phyloP scores from a whole-genome alignment of 2,797 vertebrate genomes.

The Adelosebastes latens region DNA sequence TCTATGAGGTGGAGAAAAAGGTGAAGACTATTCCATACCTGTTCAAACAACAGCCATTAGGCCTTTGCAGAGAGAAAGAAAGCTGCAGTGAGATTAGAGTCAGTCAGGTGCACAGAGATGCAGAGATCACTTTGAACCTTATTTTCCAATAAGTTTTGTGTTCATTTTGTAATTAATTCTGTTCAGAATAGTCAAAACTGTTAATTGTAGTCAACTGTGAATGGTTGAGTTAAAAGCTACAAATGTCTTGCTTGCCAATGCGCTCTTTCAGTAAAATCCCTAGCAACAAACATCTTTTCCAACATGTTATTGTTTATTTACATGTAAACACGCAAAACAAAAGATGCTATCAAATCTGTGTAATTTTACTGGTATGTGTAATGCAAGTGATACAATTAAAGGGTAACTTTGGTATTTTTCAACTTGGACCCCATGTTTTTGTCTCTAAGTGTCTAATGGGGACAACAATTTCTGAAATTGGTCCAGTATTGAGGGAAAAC shows the following conservation, averaged over 20 bases:
- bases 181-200: neutral
- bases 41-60: constrained; percentile 37
- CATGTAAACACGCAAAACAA: neutral
- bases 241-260: neutral
- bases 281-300: neutral
- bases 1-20: constrained; percentile 33
- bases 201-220: neutral
- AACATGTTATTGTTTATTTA: neutral
- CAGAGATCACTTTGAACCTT: neutral
- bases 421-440: too few species aligned
- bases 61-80: neutral
- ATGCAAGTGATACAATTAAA: neutral
- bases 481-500: too few species aligned
- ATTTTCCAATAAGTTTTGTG: neutral
- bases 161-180: neutral
- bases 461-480: too few species aligned
- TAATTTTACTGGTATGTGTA: neutral
- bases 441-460: too few species aligned
- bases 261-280: neutral
- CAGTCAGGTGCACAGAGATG: neutral
- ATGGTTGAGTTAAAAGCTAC: neutral
- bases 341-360: neutral
- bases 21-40: constrained; percentile 7
- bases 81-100: neutral
- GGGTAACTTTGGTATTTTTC: too few species aligned